These are phyloP conservation scores for Pseudococcus jackbeardsleyi DNA, from an alignment of 2,888 invertebrate species.

Conservation along the genomic window DNA sequence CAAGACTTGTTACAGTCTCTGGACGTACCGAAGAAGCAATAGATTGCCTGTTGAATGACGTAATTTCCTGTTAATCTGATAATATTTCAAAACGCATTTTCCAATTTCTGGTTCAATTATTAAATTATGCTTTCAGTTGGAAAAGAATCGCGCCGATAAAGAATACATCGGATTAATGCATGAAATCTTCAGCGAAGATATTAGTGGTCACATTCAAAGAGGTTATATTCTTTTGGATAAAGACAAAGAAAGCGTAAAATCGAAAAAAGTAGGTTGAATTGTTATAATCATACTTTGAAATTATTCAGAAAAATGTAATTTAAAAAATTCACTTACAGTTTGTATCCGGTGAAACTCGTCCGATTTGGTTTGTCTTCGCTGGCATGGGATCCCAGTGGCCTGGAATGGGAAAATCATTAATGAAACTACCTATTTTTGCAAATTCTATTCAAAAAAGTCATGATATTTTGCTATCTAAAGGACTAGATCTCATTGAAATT, in stretches of 20 bases:
- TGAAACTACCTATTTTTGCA: conserved; percentile 78
- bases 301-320: too few relatives aligned
- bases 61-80: conserved; percentile 8
- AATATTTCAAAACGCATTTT: not conserved
- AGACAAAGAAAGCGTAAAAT: not conserved
- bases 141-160: conserved; percentile 66
- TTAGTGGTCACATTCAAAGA: conserved; percentile 63
- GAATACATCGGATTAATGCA: conserved; percentile 66
- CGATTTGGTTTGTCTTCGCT: conserved; percentile 79
- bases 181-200: conserved; percentile 64
- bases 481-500: conserved; percentile 76
- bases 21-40: conserved; percentile 66
- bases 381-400: conserved; percentile 85
- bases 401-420: conserved; percentile 78
- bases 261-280: not conserved
- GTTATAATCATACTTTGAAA: too few relatives aligned
- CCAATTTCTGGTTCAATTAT: not conserved
- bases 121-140: conserved; percentile 64
- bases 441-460: conserved; percentile 76
- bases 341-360: conserved; percentile 68
- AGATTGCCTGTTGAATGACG: conserved; percentile 68
- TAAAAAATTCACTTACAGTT: not conserved
- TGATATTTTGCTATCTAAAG: conserved; percentile 74
- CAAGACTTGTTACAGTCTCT: conserved; percentile 67
- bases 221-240: conserved; percentile 72